Evolutionary conservation across 2,797 vertebrate genomes (phyloP), one percentile per base, ranked within the genome.

Genomic region (Sebastes vulpes): DNA sequence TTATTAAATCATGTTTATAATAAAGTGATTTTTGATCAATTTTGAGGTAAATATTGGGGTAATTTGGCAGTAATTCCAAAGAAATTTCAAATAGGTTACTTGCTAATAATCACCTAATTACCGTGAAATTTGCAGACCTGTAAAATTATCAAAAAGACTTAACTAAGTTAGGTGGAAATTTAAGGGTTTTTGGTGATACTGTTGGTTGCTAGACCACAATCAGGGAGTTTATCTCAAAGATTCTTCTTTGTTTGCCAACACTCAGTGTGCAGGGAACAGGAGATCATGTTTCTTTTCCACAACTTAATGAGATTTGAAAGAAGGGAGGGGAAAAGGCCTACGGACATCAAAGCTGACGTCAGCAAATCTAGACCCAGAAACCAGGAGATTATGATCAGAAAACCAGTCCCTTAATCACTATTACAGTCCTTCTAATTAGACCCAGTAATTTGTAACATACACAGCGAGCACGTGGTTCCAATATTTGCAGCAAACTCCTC

Each of bases 391-490:
- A 69, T 3, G 38, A 83, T 85, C 67, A 32, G 48, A 52, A 26
- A 53, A 52, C 38, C 48, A 65, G 71, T 20, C 46, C 63, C 71
- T 79, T 60, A 52, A 73, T 76, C 64, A 57, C 72, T 58, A n/a
- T 65, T 23, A 25, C 52, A 74, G 78, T 64, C 32, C 73, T 21
- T 42, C 53, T 66, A 83, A 88, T 82, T 87, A 83, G 64, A 54
- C 9, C 50, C 54, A 50, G 70, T 84, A 56, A 82, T 90, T 82
- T 72, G 50, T 69, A 78, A 76, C 67, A 56, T 83, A 81, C 65
- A 68, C 70, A 75, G 9, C 50, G 48, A 66, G 53, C 87, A 87
- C 83, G 83, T 88, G 87, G 75, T 89, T 90, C 56, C 65, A 83
- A 83, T 88, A 80, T 56, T 31, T 16, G 38, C 59, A 52, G 60